Conservation (phyloP, 1,140 invertebrate species). For the Glossosoma conforme region DNA sequence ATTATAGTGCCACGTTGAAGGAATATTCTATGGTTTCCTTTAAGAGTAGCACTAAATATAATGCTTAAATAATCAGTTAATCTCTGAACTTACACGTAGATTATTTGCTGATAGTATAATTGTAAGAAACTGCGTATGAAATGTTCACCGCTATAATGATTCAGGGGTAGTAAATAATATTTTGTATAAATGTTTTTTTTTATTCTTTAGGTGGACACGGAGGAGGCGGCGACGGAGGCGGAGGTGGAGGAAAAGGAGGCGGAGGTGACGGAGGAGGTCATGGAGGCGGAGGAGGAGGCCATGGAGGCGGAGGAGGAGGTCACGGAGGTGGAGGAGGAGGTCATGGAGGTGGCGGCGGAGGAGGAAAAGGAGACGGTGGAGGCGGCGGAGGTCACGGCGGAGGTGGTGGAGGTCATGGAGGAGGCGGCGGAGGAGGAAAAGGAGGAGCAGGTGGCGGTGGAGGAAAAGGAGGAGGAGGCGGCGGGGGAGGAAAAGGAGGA, state of each 20-base stretch:
- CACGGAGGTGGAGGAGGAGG: constrained; percentile 13
- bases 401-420: constrained; percentile 10
- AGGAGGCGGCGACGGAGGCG: background rate
- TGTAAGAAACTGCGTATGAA: too few relatives aligned
- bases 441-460: constrained; percentile 36
- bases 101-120: too few relatives aligned
- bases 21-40: too few relatives aligned
- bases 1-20: too few relatives aligned
- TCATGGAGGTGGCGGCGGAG: constrained; percentile 9
- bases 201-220: background rate
- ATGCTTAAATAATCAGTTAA: too few relatives aligned
- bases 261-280: background rate
- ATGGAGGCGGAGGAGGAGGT: constrained; percentile 29
- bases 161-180: too few relatives aligned
- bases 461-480: constrained; percentile 14
- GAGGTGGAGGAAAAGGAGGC: background rate
- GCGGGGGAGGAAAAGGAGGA: constrained; percentile 28
- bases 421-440: constrained; percentile 35
- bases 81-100: too few relatives aligned
- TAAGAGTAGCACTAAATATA: too few relatives aligned
- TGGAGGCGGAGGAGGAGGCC: background rate
- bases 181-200: too few relatives aligned
- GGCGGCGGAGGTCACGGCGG: constrained; percentile 17
- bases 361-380: constrained; percentile 37
- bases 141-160: too few relatives aligned